phyloP scores from a whole-genome alignment of 2,113 vertebrate genomes.

The Hylia prasina region DNA sequence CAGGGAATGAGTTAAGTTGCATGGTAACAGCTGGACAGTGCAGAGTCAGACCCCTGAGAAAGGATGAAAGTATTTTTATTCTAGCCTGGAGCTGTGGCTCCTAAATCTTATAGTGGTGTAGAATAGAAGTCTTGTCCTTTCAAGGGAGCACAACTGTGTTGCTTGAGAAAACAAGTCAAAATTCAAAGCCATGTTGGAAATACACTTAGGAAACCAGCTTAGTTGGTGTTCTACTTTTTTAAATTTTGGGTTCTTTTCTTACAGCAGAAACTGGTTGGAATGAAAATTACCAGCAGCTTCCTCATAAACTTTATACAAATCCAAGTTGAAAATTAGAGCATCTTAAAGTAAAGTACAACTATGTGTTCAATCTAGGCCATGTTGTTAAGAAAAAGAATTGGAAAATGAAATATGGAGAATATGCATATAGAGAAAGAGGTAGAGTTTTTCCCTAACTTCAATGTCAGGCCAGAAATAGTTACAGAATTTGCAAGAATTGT shows the following conservation, averaged over 20 bases:
- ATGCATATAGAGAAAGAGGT: not conserved
- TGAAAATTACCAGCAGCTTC: not conserved
- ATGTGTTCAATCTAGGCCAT: not conserved
- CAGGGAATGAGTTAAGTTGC: not conserved
- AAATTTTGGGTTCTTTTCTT: not conserved
- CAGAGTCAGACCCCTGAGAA: not conserved
- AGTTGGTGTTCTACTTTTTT: not conserved
- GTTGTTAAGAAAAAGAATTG: not conserved
- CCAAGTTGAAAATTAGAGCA: not conserved
- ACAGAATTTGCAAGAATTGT: not conserved
- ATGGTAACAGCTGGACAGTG: not conserved
- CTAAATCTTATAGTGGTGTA: not conserved
- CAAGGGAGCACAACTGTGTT: not conserved
- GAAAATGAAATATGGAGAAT: not conserved
- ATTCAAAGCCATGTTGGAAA: not conserved
- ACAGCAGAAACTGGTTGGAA: not conserved
- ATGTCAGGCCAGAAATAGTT: not conserved
- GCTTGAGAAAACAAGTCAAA: constrained; percentile 35
- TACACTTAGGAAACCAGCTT: not conserved
- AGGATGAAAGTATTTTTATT: not conserved
- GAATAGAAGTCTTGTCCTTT: not conserved
- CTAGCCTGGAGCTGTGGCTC: not conserved
- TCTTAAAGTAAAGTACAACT: not conserved
- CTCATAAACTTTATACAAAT: not conserved
- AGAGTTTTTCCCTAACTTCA: not conserved